Percentiles rank a stretch among this genome's conserved stretches.
Conservation (phyloP, 1,140 invertebrate genomes). For the Cyrtorhinus lividipennis region DNA sequence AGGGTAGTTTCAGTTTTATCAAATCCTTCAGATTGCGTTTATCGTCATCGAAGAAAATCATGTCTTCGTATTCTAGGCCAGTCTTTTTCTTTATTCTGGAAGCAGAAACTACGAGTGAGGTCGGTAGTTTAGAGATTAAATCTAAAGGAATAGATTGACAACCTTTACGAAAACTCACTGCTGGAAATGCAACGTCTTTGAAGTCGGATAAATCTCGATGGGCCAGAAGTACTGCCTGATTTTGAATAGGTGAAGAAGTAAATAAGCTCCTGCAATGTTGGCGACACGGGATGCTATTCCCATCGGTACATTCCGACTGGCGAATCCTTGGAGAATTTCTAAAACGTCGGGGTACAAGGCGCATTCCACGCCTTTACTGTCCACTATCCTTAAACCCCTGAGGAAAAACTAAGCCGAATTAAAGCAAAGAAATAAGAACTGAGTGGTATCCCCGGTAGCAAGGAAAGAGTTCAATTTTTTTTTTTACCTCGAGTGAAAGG, state of each 20-base stretch:
- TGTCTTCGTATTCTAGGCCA: slow-evolving; percentile 43
- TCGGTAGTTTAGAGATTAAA: no score
- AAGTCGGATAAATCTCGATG: slow-evolving; percentile 24
- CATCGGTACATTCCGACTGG: slow-evolving; percentile 9
- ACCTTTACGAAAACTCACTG: neutral
- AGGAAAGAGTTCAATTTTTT: no score
- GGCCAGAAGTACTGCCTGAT: slow-evolving; percentile 19
- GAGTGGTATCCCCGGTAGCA: no score
- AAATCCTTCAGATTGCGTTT: slow-evolving; percentile 42
- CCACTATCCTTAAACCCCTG: no score
- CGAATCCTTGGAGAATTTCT: slow-evolving; percentile 16
- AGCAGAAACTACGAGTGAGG: no score
- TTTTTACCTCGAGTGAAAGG: no score
- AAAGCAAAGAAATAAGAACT: no score
- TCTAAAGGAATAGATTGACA: no score
- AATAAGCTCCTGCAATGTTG: slow-evolving; percentile 24
- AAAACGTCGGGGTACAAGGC: slow-evolving; percentile 8
- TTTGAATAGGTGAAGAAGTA: slow-evolving; percentile 22
- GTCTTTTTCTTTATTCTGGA: slow-evolving; percentile 40
- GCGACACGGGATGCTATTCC: slow-evolving; percentile 24
- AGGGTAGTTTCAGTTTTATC: slow-evolving; percentile 38
- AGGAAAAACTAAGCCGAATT: no score
- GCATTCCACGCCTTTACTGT: neutral
- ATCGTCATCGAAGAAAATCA: slow-evolving; percentile 59
- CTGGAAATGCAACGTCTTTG: slow-evolving; percentile 21